phyloP scores from a whole-genome alignment of 2,797 vertebrate species.

The Pyrocephalus nanus region DNA sequence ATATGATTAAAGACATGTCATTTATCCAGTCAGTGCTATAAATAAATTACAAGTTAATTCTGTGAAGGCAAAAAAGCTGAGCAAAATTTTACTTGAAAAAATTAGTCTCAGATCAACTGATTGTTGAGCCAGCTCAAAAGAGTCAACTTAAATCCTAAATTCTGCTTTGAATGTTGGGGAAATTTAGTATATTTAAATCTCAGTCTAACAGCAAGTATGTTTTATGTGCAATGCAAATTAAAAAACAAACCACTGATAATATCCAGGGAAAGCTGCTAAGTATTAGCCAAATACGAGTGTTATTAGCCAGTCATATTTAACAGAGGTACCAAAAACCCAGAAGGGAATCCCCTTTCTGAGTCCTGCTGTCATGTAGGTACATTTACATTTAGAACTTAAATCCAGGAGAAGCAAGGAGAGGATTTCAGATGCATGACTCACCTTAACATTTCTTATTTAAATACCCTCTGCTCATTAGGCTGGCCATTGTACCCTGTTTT shows the following conservation, averaged over 20 bases:
- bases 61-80: background rate
- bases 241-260: background rate
- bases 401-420: background rate
- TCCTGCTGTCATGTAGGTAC: background rate
- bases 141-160: background rate
- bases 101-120: background rate
- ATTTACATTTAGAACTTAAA: background rate
- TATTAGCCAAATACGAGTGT: background rate
- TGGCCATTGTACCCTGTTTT: background rate
- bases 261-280: background rate
- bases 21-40: background rate
- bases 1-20: background rate
- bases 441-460: background rate
- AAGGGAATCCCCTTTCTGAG: background rate
- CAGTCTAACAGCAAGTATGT: background rate
- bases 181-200: background rate
- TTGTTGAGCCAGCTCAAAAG: background rate
- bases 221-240: background rate
- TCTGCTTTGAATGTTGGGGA: background rate
- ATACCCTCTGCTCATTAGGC: background rate
- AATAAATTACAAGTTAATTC: background rate
- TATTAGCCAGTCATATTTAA: background rate
- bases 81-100: background rate
- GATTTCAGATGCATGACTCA: background rate
- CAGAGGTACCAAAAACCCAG: background rate